phyloP scores from a whole-genome alignment of 2,113 vertebrate species.

The Casuarius casuarius region DNA sequence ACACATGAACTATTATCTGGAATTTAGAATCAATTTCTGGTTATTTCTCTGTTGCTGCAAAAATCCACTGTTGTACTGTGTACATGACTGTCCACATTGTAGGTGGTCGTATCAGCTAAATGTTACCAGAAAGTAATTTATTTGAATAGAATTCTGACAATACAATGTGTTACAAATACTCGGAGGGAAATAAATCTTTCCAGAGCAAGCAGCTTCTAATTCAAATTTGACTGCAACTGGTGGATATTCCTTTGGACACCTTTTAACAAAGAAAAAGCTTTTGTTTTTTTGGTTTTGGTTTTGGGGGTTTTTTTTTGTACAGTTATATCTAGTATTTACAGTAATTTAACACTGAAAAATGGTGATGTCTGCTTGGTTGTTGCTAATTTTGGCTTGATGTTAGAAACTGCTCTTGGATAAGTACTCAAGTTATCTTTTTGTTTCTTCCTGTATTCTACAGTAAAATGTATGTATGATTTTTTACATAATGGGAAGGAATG shows the following conservation, averaged over 20 bases:
- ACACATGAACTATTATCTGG: constrained; percentile 78
- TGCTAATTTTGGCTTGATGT: constrained; percentile 68
- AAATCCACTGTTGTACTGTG: constrained; percentile 45
- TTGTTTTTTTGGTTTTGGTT: neutral
- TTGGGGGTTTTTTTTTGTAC: neutral
- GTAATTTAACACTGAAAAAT: constrained; percentile 55
- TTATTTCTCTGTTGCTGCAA: constrained; percentile 50
- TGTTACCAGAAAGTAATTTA: constrained; percentile 57
- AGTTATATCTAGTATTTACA: constrained; percentile 41
- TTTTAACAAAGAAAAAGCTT: constrained; percentile 32
- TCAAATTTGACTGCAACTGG: constrained; percentile 17
- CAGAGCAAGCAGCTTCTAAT: constrained; percentile 50
- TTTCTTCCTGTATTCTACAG: constrained; percentile 63
- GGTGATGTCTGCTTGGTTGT: constrained; percentile 65
- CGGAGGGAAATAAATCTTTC: neutral
- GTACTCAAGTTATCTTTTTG: constrained; percentile 48
- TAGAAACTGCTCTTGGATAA: constrained; percentile 66
- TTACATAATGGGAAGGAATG: constrained; percentile 39
- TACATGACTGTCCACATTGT: constrained; percentile 51
- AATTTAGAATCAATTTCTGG: constrained; percentile 7
- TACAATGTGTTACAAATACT: constrained; percentile 6
- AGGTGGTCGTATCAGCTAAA: constrained; percentile 65
- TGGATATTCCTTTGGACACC: constrained; percentile 39
- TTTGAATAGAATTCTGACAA: constrained; percentile 30
- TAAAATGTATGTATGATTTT: constrained; percentile 51